Evolutionary conservation across 1,140 invertebrate genomes (phyloP).

Genomic region (Achroia grisella): DNA sequence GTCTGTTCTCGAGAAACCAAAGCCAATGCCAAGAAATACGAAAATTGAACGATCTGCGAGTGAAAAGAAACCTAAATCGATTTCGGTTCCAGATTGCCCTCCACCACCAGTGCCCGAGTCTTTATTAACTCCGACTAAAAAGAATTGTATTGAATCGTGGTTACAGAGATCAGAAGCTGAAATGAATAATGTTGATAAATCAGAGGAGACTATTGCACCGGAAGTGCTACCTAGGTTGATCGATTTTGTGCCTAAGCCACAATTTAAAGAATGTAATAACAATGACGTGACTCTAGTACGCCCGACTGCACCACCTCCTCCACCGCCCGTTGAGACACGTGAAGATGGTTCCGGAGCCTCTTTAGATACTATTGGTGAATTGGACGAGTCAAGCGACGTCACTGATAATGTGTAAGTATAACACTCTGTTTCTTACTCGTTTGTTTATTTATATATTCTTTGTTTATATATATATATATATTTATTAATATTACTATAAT

Average conservation of each 20-base stretch:
- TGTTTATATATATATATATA: too few relatives aligned
- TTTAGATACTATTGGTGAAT: constrained; percentile 79
- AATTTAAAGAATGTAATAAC: constrained; percentile 48
- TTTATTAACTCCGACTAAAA: constrained; percentile 66
- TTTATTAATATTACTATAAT: too few relatives aligned
- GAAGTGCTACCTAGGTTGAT: constrained; percentile 77
- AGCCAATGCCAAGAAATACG: constrained; percentile 63
- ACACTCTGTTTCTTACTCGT: not conserved
- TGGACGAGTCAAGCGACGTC: constrained; percentile 74
- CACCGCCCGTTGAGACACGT: constrained; percentile 41
- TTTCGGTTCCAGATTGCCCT: constrained; percentile 40
- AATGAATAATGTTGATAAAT: constrained; percentile 52
- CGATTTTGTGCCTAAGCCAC: constrained; percentile 79
- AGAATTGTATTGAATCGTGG: constrained; percentile 71
- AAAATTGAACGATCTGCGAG: constrained; percentile 55
- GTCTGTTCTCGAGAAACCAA: constrained; percentile 40
- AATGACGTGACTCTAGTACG: constrained; percentile 35
- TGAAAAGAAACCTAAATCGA: constrained; percentile 49
- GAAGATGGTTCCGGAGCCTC: constrained; percentile 67
- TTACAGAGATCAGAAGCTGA: constrained; percentile 65
- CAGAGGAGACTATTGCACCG: constrained; percentile 42
- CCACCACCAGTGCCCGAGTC: constrained; percentile 40
- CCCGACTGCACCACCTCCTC: constrained; percentile 49
- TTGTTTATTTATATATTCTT: too few relatives aligned
- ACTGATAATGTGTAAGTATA: constrained; percentile 55